phyloP scores from a whole-genome alignment of 1,140 invertebrate species.

The Probaryconus sp. region DNA sequence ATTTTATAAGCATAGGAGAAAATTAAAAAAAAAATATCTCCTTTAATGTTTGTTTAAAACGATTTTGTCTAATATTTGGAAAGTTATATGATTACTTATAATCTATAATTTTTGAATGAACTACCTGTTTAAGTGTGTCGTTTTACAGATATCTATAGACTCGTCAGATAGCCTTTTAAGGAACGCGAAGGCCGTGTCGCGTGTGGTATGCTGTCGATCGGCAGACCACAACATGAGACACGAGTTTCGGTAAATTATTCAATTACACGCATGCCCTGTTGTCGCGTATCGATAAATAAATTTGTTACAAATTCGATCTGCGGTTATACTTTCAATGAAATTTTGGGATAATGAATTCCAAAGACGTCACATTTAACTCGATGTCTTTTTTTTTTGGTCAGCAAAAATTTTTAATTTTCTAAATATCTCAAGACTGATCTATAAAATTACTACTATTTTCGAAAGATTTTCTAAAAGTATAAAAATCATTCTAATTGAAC shows the following conservation, averaged over 20 bases:
- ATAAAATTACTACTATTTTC: conserved; percentile 11
- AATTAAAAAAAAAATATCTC: no score
- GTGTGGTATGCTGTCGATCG: conserved; percentile 34
- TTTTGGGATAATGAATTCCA: no score
- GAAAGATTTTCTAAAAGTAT: background rate
- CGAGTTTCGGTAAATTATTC: conserved; percentile 44
- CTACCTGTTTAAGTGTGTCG: conserved; percentile 7
- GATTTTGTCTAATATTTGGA: no score
- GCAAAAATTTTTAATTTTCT: no score
- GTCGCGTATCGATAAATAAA: conserved; percentile 31
- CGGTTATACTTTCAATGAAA: conserved; percentile 10
- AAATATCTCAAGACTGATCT: background rate
- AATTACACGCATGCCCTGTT: conserved; percentile 31
- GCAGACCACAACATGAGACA: conserved; percentile 31
- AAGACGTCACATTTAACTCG: no score
- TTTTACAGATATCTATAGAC: conserved; percentile 26
- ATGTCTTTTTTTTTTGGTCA: no score
- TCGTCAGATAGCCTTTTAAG: conserved; percentile 42
- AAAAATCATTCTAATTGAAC: no score
- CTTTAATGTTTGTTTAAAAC: no score
- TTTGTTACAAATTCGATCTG: conserved; percentile 19
- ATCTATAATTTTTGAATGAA: conserved; percentile 24
- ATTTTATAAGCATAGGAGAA: no score
- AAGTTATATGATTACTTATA: background rate
- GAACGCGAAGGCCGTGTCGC: conserved; percentile 27